These are phyloP conservation scores for Graphium colonna DNA, from an alignment of 2,888 invertebrate species.

Conservation along the genomic window DNA sequence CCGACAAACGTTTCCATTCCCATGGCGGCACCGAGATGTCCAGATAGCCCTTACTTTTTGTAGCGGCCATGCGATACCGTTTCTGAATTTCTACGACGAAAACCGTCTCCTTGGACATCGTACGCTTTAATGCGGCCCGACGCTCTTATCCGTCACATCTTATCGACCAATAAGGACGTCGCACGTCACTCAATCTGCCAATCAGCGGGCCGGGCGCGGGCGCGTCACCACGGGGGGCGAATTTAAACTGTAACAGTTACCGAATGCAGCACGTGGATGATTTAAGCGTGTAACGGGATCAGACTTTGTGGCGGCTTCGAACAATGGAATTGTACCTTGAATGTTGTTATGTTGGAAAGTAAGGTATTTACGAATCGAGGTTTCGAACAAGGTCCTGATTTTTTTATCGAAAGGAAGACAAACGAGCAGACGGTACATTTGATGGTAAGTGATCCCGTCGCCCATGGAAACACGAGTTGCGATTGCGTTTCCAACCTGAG, in stretches of 20 bases:
- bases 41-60: constrained; percentile 53
- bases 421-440: too few species aligned
- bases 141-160: constrained; percentile 74
- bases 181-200: constrained; percentile 77
- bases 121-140: constrained; percentile 68
- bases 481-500: too few species aligned
- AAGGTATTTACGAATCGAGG: too few species aligned
- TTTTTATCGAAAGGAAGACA: too few species aligned
- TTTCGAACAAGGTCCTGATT: too few species aligned
- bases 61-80: constrained; percentile 63
- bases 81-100: constrained; percentile 65
- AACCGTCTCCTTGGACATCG: constrained; percentile 61
- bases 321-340: too few species aligned
- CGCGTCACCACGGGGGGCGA: constrained; percentile 69
- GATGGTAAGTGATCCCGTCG: too few species aligned
- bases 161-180: constrained; percentile 77
- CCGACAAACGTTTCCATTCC: constrained; percentile 75
- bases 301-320: too few species aligned
- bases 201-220: constrained; percentile 59
- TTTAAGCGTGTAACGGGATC: constrained; percentile 22
- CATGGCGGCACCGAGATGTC: constrained; percentile 58
- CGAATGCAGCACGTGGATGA: constrained; percentile 23
- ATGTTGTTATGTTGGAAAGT: too few species aligned
- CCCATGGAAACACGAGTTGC: too few species aligned
- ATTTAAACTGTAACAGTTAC: constrained; percentile 50